Conservation (phyloP, 1,140 invertebrate genomes). For the Hypsibius dujardini region DNA sequence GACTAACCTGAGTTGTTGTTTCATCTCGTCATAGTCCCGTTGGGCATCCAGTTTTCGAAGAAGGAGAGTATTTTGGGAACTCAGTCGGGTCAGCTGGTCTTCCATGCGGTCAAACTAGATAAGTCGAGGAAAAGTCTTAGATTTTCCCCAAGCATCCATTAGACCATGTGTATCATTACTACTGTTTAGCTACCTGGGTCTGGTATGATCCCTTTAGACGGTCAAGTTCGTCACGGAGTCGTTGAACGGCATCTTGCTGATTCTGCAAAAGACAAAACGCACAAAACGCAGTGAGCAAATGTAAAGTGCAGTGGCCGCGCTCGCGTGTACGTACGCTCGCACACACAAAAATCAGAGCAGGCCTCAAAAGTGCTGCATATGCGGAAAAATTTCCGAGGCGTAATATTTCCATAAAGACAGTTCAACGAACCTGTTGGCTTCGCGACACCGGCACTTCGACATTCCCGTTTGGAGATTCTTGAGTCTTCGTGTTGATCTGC, state of each 20-base stretch:
- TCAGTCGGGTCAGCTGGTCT: not conserved
- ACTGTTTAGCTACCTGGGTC: not conserved
- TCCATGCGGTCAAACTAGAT: constrained; percentile 4
- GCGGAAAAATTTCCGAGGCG: not conserved
- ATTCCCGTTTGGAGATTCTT: not conserved
- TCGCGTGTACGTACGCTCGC: not conserved
- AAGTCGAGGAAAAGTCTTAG: not conserved
- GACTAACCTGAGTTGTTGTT: not conserved
- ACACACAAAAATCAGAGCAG: not conserved
- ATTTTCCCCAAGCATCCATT: not conserved
- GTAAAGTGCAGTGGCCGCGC: not conserved
- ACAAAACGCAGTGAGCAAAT: not conserved
- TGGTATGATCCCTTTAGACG: constrained; percentile 11
- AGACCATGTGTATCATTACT: not conserved
- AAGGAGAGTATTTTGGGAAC: not conserved
- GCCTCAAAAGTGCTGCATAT: not conserved
- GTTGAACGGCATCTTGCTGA: constrained; percentile 6
- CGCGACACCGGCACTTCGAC: no score
- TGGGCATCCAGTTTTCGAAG: constrained; percentile 2
- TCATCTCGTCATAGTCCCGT: constrained; percentile 6
- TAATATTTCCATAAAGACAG: not conserved
- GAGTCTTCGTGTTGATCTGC: not conserved
- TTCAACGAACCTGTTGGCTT: no score
- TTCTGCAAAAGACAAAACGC: not conserved
- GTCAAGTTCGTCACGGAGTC: constrained; percentile 15